Base-by-base conservation (phyloP, 2,797 vertebrate genomes). In the Saguinus oedipus region DNA sequence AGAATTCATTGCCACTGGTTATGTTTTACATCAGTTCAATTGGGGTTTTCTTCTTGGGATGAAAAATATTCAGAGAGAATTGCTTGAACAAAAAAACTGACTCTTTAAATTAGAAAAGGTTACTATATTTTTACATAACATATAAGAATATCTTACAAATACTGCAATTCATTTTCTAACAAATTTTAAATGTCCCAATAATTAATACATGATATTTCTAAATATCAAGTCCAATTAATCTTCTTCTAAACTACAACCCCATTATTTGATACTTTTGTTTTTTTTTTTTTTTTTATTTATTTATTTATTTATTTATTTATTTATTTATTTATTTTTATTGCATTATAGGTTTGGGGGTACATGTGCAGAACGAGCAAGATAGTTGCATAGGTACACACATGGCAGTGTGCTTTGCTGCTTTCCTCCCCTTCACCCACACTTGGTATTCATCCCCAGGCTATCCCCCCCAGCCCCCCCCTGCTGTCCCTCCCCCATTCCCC, bases 151-250 rank as follows among this genome's bases (percentile, higher is more conserved):
- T 64, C 11, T 88, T 78, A 75, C 24, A 79, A 92, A 83, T 19
- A 4, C n/a, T 44, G 81, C 30, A 59, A 39, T 14, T 50, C 78
- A 88, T 85, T 88, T 61, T 20, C 7, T 39, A 78, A 33, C 57
- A 22, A 30, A 46, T 87, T 94, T 93, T 84, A 94, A 96, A 46
- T 87, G 11, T 86, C 48, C 86, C 39, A 64, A 64, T 94, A 88
- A 70, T 50, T 22, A 82, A 89, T 48, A 78, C 7, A 72, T 48
- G 20, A 72, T 89, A 88, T 82, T 92, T 90, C 15, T 75, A 82
- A 91, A 75, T 92, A 55, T 44, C 6, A 12, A 83, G 48, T 76
- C 19, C n/a, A 64, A 85, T 95, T 89, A 91, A 87, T 84, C 27
- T 20, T 26, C 39, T 96, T 84, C 39, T 90, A 30, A 93, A 89